A percentile compares a stretch with the other conserved stretches of the same genome.
phyloP scores from a whole-genome alignment of 2,113 vertebrate species.

The Petrocephalus zakoni region DNA sequence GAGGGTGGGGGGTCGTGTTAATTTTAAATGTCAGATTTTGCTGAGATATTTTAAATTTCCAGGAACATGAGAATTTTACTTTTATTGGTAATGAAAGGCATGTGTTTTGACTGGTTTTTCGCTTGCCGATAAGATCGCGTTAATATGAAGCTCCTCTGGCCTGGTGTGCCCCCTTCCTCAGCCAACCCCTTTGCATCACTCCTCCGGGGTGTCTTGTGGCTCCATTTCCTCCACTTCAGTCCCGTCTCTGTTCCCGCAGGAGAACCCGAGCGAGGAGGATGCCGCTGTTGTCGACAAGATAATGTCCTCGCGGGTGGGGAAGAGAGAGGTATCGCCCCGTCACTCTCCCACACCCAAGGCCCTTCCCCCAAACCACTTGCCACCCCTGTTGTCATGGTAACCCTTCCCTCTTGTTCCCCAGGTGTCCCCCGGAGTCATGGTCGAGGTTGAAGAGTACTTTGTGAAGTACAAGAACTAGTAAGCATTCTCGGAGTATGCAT shows the following conservation, averaged over 20 bases:
- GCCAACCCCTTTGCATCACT: background rate
- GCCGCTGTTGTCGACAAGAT: conserved; percentile 98
- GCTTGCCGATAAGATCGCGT: background rate
- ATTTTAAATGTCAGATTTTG: background rate
- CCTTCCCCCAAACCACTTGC: background rate
- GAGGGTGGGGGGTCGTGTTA: background rate
- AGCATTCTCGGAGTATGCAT: conserved; percentile 47
- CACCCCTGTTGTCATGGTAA: background rate
- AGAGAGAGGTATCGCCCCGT: conserved; percentile 77
- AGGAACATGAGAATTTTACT: background rate
- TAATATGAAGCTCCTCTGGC: background rate
- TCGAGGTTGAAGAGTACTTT: conserved; percentile 93
- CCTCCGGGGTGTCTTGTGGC: background rate
- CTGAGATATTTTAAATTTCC: background rate
- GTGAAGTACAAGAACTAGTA: conserved; percentile 99
- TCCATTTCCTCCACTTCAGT: background rate
- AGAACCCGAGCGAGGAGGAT: conserved; percentile 97
- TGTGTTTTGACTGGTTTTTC: background rate
- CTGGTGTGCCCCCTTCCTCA: background rate
- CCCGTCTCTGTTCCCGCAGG: conserved; percentile 53
- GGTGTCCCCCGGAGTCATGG: conserved; percentile 78
- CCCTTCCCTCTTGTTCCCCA: conserved; percentile 44
- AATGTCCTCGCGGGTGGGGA: conserved; percentile 79
- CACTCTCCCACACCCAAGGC: background rate
- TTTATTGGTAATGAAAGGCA: background rate